Evolutionary conservation across 2,888 invertebrate genomes (phyloP).

Genomic region (Xestia xanthographa): DNA sequence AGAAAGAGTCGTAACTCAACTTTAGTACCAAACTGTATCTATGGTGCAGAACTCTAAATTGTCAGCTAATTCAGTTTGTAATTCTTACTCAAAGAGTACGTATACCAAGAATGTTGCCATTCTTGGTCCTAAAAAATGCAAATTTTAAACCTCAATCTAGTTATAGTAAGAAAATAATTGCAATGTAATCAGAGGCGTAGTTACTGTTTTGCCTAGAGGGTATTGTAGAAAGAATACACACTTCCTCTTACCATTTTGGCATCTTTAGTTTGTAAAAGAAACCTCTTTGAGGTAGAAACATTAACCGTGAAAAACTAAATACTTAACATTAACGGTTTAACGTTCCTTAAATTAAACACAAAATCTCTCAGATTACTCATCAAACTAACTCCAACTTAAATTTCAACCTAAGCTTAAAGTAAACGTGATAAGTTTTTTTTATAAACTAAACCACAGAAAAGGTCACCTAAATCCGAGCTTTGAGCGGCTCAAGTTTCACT

Average conservation of each 20-base stretch:
- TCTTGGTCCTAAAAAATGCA: background rate
- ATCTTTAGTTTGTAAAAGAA: background rate
- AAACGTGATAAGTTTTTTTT: conserved; percentile 26
- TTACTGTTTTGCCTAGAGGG: background rate
- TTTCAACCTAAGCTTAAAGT: background rate
- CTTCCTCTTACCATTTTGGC: background rate
- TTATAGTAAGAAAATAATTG: background rate
- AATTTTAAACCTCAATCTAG: background rate
- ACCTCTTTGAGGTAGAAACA: background rate
- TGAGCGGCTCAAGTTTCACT: conserved; percentile 73
- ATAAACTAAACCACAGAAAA: conserved; percentile 42
- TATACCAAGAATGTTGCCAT: background rate
- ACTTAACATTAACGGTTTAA: background rate
- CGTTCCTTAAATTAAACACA: background rate
- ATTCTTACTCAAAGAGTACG: background rate
- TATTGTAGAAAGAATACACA: background rate
- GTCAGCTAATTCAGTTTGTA: conserved; percentile 24
- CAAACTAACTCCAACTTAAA: background rate
- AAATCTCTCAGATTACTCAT: background rate
- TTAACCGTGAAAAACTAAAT: background rate
- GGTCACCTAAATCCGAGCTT: conserved; percentile 67
- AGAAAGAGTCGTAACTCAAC: background rate
- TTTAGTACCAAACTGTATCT: background rate
- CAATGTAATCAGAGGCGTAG: too few species aligned
- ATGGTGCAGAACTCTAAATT: background rate